These are phyloP conservation scores for Pachyseris speciosa DNA, from an alignment of 64 coral and sea anemone genomes.

Conservation along the genomic window DNA sequence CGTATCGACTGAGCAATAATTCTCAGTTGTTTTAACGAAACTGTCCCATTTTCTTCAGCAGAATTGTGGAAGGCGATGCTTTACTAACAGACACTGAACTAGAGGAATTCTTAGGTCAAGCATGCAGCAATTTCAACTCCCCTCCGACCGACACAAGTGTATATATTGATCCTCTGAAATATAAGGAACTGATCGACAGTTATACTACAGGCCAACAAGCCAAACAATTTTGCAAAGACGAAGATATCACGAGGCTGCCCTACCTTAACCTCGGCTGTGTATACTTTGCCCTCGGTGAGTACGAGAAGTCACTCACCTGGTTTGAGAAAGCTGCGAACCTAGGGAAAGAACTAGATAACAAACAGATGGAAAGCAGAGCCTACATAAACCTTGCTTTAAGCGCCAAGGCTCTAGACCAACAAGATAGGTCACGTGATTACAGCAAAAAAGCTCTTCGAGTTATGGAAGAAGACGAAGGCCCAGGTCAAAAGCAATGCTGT, in stretches of 20 bases:
- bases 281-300: not conserved
- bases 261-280: not conserved
- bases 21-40: no score
- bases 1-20: no score
- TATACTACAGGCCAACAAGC: no score
- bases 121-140: no score
- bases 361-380: not conserved
- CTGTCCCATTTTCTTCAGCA: no score
- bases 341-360: not conserved
- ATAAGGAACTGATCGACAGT: no score
- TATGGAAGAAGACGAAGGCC: not conserved
- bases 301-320: not conserved
- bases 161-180: no score
- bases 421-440: not conserved
- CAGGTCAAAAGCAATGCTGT: not conserved
- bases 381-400: not conserved
- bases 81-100: no score
- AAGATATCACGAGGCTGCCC: no score
- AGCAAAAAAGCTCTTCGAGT: not conserved
- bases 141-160: no score
- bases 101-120: no score
- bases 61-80: no score
- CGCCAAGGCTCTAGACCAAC: not conserved
- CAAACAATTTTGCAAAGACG: not conserved
- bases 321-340: not conserved